Percentiles rank a stretch among this genome's conserved stretches.
Evolutionary conservation across 2,797 vertebrate species (phyloP).

Genomic region (Cottoperca gobio): DNA sequence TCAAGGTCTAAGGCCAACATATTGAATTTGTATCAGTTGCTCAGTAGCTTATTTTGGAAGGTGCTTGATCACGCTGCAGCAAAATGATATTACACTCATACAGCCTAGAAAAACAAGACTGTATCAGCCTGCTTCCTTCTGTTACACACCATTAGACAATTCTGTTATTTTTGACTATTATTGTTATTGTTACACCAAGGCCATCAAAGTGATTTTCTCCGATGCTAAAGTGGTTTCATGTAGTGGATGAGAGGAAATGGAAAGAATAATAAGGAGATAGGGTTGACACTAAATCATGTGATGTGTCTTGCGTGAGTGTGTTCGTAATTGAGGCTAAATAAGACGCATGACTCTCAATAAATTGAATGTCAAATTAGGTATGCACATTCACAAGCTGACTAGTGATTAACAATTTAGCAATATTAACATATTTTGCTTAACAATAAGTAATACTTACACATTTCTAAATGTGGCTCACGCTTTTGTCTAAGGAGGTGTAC

Average conservation of each 20-base stretch:
- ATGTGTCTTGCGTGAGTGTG: slow-evolving; percentile 33
- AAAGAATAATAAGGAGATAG: slow-evolving; percentile 17
- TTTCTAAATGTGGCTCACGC: neutral
- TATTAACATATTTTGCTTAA: neutral
- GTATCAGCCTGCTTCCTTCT: slow-evolving; percentile 27
- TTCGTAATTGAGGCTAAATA: slow-evolving; percentile 50
- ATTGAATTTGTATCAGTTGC: slow-evolving; percentile 68
- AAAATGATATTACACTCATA: slow-evolving; percentile 27
- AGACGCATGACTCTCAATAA: slow-evolving; percentile 28
- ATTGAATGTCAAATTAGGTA: slow-evolving; percentile 25
- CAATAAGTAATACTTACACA: neutral
- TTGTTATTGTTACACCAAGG: slow-evolving; percentile 12
- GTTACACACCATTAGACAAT: slow-evolving; percentile 42
- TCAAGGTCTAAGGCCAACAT: slow-evolving; percentile 37
- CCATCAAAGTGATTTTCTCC: slow-evolving; percentile 18
- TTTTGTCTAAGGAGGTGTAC: neutral
- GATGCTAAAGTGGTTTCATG: slow-evolving; percentile 24
- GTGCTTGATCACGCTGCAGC: slow-evolving; percentile 52
- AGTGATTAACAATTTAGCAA: slow-evolving; percentile 12
- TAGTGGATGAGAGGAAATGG: slow-evolving; percentile 22
- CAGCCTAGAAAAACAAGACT: slow-evolving; percentile 25
- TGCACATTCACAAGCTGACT: slow-evolving; percentile 12
- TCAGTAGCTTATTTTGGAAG: slow-evolving; percentile 45
- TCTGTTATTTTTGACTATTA: slow-evolving; percentile 41
- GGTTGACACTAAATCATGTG: slow-evolving; percentile 15